A percentile compares a stretch with the other conserved stretches of the same genome.
Conservation (phyloP, 2,797 vertebrate species). For the Alectoris magna region DNA sequence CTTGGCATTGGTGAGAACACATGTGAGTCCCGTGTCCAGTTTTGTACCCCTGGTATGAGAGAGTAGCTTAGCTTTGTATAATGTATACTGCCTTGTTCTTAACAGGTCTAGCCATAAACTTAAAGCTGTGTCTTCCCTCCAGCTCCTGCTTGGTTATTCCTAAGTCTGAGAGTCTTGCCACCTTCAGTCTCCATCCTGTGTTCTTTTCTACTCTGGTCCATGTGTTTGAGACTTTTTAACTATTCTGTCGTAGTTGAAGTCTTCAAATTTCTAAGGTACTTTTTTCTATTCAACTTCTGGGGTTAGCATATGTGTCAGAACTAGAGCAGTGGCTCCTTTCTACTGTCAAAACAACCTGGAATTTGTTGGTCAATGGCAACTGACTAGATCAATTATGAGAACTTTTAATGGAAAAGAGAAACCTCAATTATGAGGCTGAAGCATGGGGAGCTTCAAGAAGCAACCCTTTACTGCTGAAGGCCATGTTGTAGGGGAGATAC, state of each 20-base stretch:
- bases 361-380: not conserved
- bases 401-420: not conserved
- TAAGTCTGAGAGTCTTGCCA: rapidly evolving
- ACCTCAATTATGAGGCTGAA: not conserved
- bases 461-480: not conserved
- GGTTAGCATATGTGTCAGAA: not conserved
- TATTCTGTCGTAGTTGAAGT: not conserved
- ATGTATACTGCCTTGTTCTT: not conserved
- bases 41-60: not conserved
- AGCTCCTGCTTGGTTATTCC: not conserved
- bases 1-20: not conserved
- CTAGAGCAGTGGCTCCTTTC: not conserved
- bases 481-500: not conserved
- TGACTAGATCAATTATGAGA: not conserved
- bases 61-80: not conserved
- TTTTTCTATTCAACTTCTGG: not conserved
- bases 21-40: not conserved
- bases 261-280: not conserved
- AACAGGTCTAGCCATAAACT: not conserved
- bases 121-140: not conserved
- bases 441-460: not conserved
- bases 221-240: not conserved
- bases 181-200: not conserved
- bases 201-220: not conserved
- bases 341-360: not conserved